Percentiles rank a stretch among this genome's conserved stretches.
Evolutionary conservation across 2,888 invertebrate genomes (phyloP).

Genomic region (Orthosia gothica): DNA sequence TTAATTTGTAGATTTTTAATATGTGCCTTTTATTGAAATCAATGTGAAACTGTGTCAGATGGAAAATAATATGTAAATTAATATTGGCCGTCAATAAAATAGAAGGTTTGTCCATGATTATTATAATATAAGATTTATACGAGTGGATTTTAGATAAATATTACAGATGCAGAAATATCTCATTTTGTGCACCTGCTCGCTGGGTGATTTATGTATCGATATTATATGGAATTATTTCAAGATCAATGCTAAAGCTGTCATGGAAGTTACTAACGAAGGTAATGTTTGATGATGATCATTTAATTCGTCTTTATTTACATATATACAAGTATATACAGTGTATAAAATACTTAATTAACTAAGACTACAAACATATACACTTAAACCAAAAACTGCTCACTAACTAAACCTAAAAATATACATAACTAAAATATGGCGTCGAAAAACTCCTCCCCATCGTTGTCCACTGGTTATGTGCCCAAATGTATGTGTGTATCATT

Average conservation of each 20-base stretch:
- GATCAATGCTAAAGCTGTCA: constrained; percentile 2
- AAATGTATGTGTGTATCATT: too few species aligned
- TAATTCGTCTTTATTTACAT: too few species aligned
- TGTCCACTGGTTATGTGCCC: too few species aligned
- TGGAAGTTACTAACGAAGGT: background rate
- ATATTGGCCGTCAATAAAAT: constrained; percentile 10
- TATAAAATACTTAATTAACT: too few species aligned
- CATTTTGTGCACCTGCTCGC: constrained; percentile 22
- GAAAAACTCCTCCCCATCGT: too few species aligned
- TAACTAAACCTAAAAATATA: too few species aligned
- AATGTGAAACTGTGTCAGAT: background rate
- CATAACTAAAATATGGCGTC: too few species aligned
- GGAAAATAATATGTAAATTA: constrained; percentile 15
- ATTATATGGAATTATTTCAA: background rate
- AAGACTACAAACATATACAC: too few species aligned
- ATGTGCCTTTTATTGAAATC: background rate
- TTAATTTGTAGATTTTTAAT: background rate
- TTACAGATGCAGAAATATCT: background rate
- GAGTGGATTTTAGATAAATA: constrained; percentile 13
- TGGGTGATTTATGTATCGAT: constrained; percentile 3
- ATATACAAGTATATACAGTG: too few species aligned
- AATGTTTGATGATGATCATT: background rate
- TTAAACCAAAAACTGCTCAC: too few species aligned
- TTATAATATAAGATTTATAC: constrained; percentile 26
- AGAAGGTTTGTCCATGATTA: constrained; percentile 30